Evolutionary conservation across 2,888 invertebrate genomes (phyloP).

Genomic region (Latheticus oryzae): DNA sequence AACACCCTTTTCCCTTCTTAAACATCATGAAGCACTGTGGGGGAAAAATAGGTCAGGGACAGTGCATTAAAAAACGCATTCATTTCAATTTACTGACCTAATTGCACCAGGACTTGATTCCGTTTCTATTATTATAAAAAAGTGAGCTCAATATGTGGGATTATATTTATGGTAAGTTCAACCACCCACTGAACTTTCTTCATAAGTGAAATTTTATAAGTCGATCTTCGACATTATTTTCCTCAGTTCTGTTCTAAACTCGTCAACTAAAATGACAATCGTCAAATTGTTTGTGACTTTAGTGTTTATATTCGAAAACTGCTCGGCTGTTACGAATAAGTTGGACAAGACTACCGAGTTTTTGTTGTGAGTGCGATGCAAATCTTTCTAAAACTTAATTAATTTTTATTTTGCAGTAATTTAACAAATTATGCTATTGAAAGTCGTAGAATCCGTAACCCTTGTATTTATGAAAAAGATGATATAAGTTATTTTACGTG

Average conservation of each 20-base stretch:
- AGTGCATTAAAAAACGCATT: slow-evolving; percentile 4
- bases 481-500: slow-evolving; percentile 12
- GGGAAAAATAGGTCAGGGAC: slow-evolving; percentile 37
- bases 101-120: slow-evolving; percentile 5
- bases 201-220: slow-evolving; percentile 46
- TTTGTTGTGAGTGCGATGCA: slow-evolving; percentile 41
- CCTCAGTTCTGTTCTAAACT: slow-evolving; percentile 15
- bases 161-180: slow-evolving; percentile 45
- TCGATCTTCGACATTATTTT: slow-evolving; percentile 21
- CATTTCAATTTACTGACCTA: slow-evolving; percentile 6
- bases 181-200: slow-evolving; percentile 53
- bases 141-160: slow-evolving; percentile 17
- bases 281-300: slow-evolving; percentile 19
- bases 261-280: slow-evolving; percentile 28
- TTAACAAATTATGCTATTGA: slow-evolving; percentile 45
- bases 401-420: no score
- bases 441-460: slow-evolving; percentile 41
- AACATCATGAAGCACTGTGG: slow-evolving; percentile 36
- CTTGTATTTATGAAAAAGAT: slow-evolving; percentile 17
- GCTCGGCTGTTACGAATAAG: slow-evolving; percentile 14
- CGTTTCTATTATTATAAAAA: slow-evolving; percentile 19
- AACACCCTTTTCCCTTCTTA: slow-evolving; percentile 23
- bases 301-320: slow-evolving; percentile 7
- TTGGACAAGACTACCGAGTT: slow-evolving; percentile 34
- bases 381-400: slow-evolving; percentile 24